Evolutionary conservation across 2,113 vertebrate species (phyloP), one percentile per base, ranked within the genome.

Genomic region (Apaloderma vittatum): DNA sequence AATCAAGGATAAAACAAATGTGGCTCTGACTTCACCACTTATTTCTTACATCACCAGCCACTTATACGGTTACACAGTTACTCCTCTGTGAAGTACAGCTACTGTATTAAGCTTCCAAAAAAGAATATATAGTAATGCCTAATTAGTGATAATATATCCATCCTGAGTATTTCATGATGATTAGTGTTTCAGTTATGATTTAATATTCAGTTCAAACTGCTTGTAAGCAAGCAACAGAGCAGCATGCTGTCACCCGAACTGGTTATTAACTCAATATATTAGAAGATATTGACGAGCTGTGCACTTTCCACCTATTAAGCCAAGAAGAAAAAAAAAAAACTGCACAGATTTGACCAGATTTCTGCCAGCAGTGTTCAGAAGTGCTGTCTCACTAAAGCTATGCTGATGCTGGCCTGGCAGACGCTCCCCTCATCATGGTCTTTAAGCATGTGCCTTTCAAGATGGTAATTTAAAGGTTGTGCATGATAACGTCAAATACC

Each of bases 301-400:
- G 22, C 87, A 61, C 54, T 57, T 76, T 30, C 9, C 46, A 77
- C 18, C 20, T 75, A 17, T 21, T 52, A 78, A 36, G 6, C 9
- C 0, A 0, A 82, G 18, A 67, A 49, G 6, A 5, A 49, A 49
- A 80, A 36, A 67, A 67, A 49, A 27, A 1, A 73, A 2, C 2
- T 0, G 17, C 18, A 70, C 0, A 0, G 11, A 49, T 61, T 54
- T 83, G 32, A 88, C 15, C 30, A 58, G 59, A 46, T 11, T 74
- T 74, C 36, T 63, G 62, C 68, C 8, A 86, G 20, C 6, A 79
- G 15, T 61, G 57, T 40, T 17, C 16, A 0, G 19, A 68, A 52
- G 11, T n/a, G 29, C 16, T n/a, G 11, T 40, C 58, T 59, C 75
- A 62, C 43, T 66, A 43, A 66, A 88, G 32, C 20, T 54, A 27